These are phyloP conservation scores for Lasiurus borealis DNA, from an alignment of 2,113 vertebrate genomes.

Conservation along the genomic window DNA sequence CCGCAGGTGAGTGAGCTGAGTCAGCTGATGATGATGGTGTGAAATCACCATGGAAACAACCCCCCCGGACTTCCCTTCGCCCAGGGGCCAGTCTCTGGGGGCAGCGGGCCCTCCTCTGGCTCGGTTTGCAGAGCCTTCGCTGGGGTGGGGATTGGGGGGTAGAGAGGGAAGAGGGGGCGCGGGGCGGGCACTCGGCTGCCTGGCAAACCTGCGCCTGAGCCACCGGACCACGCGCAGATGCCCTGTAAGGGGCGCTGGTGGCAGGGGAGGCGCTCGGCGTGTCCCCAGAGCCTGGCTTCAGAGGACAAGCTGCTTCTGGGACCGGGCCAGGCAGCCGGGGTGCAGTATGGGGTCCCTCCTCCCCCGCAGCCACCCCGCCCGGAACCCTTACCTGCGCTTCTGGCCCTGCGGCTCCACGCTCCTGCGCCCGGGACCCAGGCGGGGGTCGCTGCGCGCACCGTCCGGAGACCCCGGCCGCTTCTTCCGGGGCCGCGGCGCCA, in stretches of 20 bases:
- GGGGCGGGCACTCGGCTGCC: background rate
- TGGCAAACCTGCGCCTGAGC: background rate
- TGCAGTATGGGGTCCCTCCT: background rate
- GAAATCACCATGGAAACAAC: background rate
- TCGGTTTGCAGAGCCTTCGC: background rate
- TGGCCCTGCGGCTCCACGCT: background rate
- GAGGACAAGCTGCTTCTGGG: background rate
- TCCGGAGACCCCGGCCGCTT: background rate
- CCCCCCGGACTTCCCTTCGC: background rate
- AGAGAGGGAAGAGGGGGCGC: no score
- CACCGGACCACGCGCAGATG: background rate
- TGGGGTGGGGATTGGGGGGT: no score
- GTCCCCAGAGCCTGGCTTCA: background rate
- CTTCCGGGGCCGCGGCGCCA: background rate
- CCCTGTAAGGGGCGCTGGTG: background rate
- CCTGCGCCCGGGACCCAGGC: rapidly evolving
- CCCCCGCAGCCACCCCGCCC: background rate
- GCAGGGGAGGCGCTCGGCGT: rapidly evolving
- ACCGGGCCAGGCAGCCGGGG: background rate
- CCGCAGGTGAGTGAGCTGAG: background rate
- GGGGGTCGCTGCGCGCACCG: no score
- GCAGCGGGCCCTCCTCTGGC: background rate
- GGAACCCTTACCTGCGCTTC: slow-evolving; percentile 32
- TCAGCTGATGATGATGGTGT: rapidly evolving
- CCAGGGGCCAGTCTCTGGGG: background rate